Conservation (phyloP, 2,113 vertebrate species). For the Thryonomys swinderianus region DNA sequence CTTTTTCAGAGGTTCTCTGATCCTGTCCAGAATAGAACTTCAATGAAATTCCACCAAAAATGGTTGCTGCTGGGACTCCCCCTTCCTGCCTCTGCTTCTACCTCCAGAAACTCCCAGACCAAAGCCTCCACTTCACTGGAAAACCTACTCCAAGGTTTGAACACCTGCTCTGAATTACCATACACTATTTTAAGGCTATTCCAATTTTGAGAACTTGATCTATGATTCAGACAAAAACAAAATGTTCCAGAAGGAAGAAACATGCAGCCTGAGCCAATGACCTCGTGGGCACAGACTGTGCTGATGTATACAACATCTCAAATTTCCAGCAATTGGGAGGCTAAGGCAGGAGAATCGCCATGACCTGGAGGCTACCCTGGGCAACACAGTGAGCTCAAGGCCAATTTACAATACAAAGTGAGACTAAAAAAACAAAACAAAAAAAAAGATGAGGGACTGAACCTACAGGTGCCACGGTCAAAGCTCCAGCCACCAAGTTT, state of each 20-base stretch:
- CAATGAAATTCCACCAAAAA: not conserved
- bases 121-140: not conserved
- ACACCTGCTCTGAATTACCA: not conserved
- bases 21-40: not conserved
- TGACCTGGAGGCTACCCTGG: too few relatives aligned
- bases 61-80: not conserved
- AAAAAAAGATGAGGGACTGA: not conserved
- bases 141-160: not conserved
- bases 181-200: not conserved
- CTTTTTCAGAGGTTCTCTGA: not conserved
- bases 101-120: not conserved
- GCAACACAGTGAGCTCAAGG: too few relatives aligned
- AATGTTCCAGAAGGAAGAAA: not conserved
- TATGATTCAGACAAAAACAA: slow-evolving; percentile 26
- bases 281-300: not conserved
- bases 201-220: not conserved
- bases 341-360: too few relatives aligned
- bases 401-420: too few relatives aligned
- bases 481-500: not conserved
- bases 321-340: too few relatives aligned
- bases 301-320: not conserved
- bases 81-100: not conserved
- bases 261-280: not conserved
- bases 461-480: not conserved
- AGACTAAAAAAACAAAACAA: too few relatives aligned